phyloP scores from a whole-genome alignment of 1,140 invertebrate genomes.

The Pinna nobilis region DNA sequence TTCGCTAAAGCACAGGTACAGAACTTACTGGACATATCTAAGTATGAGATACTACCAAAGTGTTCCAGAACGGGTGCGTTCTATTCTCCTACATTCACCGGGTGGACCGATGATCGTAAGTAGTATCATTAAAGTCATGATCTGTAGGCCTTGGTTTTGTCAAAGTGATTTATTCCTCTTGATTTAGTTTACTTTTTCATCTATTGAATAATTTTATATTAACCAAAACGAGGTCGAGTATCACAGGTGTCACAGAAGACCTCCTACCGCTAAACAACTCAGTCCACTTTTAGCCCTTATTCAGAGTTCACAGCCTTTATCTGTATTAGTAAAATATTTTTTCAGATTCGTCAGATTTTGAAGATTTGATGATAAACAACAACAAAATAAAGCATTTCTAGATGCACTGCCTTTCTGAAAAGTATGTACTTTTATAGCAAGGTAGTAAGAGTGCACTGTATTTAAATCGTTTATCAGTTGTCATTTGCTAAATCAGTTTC shows the following conservation, averaged over 20 bases:
- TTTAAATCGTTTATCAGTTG: too few species aligned
- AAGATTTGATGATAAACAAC: not conserved
- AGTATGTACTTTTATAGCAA: not conserved
- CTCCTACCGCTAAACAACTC: too few species aligned
- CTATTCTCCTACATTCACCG: not conserved
- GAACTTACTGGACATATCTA: too few species aligned
- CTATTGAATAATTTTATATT: too few species aligned
- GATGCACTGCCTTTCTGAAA: not conserved
- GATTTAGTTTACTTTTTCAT: too few species aligned
- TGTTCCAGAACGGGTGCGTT: not conserved
- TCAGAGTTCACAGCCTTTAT: too few species aligned
- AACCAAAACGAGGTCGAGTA: too few species aligned
- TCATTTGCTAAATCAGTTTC: too few species aligned
- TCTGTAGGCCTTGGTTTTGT: not conserved
- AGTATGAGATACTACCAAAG: not conserved
- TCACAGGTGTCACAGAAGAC: too few species aligned
- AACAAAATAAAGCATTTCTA: not conserved
- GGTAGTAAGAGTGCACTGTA: too few species aligned
- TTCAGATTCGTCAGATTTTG: not conserved
- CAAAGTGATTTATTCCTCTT: not conserved
- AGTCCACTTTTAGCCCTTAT: too few species aligned
- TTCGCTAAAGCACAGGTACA: not conserved
- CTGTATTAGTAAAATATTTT: not conserved
- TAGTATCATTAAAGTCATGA: not conserved
- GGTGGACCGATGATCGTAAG: not conserved